phyloP scores from a whole-genome alignment of 2,113 vertebrate species.

The Rhinogobius similis region DNA sequence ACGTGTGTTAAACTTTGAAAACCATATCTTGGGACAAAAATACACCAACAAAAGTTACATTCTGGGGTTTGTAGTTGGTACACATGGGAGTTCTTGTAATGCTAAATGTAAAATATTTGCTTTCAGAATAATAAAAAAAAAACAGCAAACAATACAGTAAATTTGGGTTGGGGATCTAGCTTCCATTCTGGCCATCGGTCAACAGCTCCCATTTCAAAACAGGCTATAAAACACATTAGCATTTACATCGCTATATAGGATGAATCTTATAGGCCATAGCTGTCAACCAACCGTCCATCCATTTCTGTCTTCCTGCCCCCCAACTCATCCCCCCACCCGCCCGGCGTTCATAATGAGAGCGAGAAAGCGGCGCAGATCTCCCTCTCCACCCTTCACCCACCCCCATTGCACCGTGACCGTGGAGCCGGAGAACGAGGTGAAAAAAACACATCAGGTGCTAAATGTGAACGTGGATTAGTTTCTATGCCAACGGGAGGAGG shows the following conservation, averaged over 20 bases:
- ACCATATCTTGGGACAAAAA: background rate
- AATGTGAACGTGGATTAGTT: slow-evolving; percentile 81
- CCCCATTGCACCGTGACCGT: slow-evolving; percentile 43
- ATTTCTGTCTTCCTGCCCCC: slow-evolving; percentile 21
- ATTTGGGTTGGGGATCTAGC: background rate
- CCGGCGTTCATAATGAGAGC: slow-evolving; percentile 69
- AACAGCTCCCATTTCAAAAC: background rate
- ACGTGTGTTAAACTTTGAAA: too few species aligned
- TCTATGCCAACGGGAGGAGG: slow-evolving; percentile 80
- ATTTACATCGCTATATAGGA: background rate
- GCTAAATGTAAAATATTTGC: background rate
- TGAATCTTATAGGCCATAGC: slow-evolving; percentile 41
- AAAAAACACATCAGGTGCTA: slow-evolving; percentile 74
- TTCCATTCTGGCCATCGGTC: background rate
- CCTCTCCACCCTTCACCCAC: slow-evolving; percentile 58
- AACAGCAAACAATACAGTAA: background rate
- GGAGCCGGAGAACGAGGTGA: slow-evolving; percentile 22
- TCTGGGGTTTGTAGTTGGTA: background rate
- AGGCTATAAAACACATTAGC: slow-evolving; percentile 1
- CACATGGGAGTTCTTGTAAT: background rate
- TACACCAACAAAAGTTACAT: background rate
- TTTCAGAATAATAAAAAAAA: background rate
- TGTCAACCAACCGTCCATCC: slow-evolving; percentile 50
- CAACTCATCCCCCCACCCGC: slow-evolving; percentile 18
- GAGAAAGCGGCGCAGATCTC: slow-evolving; percentile 51